Base-by-base conservation (phyloP, 2,888 invertebrate genomes). In the Crepidodera aurea region DNA sequence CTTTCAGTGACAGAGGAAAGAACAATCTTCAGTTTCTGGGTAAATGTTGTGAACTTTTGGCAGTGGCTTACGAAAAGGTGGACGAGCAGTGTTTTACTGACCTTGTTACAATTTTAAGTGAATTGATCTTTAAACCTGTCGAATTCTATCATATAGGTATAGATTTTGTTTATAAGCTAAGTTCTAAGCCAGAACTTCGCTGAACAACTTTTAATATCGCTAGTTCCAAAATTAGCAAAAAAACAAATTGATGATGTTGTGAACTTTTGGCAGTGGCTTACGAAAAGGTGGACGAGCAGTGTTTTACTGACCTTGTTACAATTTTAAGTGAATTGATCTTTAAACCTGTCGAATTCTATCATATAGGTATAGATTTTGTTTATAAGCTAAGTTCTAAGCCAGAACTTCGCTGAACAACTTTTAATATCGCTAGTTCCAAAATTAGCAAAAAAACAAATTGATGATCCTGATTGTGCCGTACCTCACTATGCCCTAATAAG, bases 321-420 rank as follows among this genome's bases (percentile, higher is more conserved):
- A 79, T 88, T 40, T 71, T 89, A n/a, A 71, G 79, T 12, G 66
- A 68, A 4, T 77, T 83, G 51, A 84, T 83, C 67, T 82, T 85
- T 61, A 75, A 80, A 1, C 79, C 83, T 7, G 81, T 84, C 53
- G 73, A 79, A 8, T 82, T 83, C 67, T 90, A 87, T 77, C 80
- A 84, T n/a, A n/a, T n/a, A n/a, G 87, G 85, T 3, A 77, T 90
- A 19, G 84, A 84, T 58, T 83, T 85, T 34, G 85, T 90, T 68
- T 90, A 87, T 78, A 81, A 84, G 80, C 75, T 89, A 42, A 85
- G 87, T 10, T 85, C 87, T 69, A 82, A 85, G 66, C 89, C 90
- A 0, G 86, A 87, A 69, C 62, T 72, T 80, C 10, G 78, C 80
- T 77, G 78, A 79, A 75, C 65, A 73, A 12, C 60, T 82, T 5